Evolutionary conservation across 53 echinoderm and acorn worm species (phyloP), one percentile per base, ranked within the genome.

Genomic region (Astropecten irregularis): DNA sequence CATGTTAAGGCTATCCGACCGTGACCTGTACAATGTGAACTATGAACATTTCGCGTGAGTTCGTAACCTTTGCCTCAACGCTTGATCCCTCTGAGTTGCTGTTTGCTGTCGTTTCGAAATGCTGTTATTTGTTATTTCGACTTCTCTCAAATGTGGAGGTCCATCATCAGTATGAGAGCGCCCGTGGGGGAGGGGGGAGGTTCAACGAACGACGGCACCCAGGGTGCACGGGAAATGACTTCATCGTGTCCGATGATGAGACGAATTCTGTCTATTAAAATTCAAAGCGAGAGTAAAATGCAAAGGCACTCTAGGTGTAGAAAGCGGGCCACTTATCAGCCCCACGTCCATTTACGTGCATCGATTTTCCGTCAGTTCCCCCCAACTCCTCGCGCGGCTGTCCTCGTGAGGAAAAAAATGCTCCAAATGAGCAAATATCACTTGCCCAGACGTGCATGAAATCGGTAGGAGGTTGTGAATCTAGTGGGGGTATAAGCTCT

Each of bases 281-380:
- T 85, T 71, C 73, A 72, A 72, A 21, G 23, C 60, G 21, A 62
- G 71, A 32, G 33, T 71, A 71, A n/a, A 85, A 85, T 71, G 85
- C 73, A 42, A 42, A 85, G 71, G 61, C 50, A 85, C 85, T 85
- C 72, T 72, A 72, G 71, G 58, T 72, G 85, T 33, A 71, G 72
- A 85, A 85, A 71, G 72, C 63, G 85, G 85, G 60, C 59, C 85
- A 85, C 85, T 85, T 85, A 85, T 58, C 68, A 66, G 62, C 59
- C 71, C 85, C 36, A 72, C 72, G 85, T 85, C 85, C 85, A 85
- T 85, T 85, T 85, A 85, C 71, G 72, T 49, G 63, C 71, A 85
- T 85, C 85, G 85, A 85, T 85, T 85, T 85, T 61, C 71, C 85
- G 85, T 85, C 85, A 71, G 23, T 84, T 70, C 57, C 58, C 69